Base-by-base conservation (phyloP, 2,888 invertebrate species). In the Andrena marginata region DNA sequence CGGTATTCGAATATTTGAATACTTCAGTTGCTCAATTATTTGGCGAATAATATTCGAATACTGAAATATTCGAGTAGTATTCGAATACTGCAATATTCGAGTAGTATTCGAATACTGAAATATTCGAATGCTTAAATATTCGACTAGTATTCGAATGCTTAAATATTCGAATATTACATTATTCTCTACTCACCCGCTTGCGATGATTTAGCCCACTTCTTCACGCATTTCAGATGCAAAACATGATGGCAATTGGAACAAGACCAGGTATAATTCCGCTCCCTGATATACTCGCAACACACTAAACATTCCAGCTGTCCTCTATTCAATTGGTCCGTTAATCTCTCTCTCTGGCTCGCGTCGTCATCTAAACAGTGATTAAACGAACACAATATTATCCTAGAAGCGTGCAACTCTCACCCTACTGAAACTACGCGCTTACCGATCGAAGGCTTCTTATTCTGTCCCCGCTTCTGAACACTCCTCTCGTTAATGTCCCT, bases 221-320 rank as follows among this genome's bases (percentile, higher is more conserved):
- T 96, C 80, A 98, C 97, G 93, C 99, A 99, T 82, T 96, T 96
- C 16, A 99, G 95, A 95, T 99, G 99, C 84, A 99, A 96, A 73
- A 99, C 97, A 93, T 99, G 98, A 94, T 96, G 98, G 92, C 99
- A 99, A 90, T 97, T 97, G 84, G 95, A 94, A 93, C 99, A 99
- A 2, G 97, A 97, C 99, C 99, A 99, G 48, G 98, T 96, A 4
- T 97, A 95, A 90, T 98, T 97, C 42, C 95, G 96, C 85, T 97
- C 96, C 84, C 97, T 96, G 51, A 99, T 97, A 68, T 96, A 95
- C 88, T 98, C 99, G 92, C 98, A 99, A 93, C 99, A 99, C 20
- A 99, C 98, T 90, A 99, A 96, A 93, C 99, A 99, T 94, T 99
- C 99, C 79, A 99, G 95, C 0, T 96, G 96, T 0, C 97, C 97